These are phyloP conservation scores for Noctilio leporinus DNA, from an alignment of 2,113 vertebrate species.

Conservation along the genomic window DNA sequence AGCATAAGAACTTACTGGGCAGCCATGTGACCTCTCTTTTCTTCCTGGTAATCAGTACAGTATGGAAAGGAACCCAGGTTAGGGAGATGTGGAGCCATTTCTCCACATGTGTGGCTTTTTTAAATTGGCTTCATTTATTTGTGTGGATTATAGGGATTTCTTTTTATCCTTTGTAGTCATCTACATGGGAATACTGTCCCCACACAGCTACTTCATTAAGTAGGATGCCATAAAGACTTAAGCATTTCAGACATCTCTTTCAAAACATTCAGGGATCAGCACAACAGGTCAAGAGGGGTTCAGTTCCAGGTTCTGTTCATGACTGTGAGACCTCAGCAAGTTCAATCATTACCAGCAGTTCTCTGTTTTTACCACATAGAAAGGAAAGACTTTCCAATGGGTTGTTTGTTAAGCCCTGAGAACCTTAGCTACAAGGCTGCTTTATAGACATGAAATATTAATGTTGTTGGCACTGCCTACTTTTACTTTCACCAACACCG, in stretches of 20 bases:
- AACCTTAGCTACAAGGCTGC: not conserved
- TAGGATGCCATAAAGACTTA: not conserved
- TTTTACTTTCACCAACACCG: not conserved
- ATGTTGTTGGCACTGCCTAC: not conserved
- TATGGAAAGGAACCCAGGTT: not conserved
- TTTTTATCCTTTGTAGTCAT: not conserved
- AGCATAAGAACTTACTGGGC: not conserved
- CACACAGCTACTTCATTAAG: not conserved
- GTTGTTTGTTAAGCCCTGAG: not conserved
- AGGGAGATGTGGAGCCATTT: not conserved
- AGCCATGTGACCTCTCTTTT: not conserved
- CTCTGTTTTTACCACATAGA: not conserved
- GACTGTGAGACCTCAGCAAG: not conserved
- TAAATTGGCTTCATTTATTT: not conserved
- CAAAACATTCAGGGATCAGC: not conserved
- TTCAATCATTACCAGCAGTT: not conserved
- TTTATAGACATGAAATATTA: constrained; percentile 6
- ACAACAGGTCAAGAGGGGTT: not conserved
- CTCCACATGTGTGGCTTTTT: not conserved
- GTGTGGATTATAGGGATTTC: not conserved
- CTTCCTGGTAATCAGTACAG: not conserved
- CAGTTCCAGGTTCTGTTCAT: not conserved
- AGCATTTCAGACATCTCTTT: not conserved
- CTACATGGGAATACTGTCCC: not conserved
- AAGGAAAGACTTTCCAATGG: not conserved